Base-by-base conservation (phyloP, 2,113 vertebrate genomes). In the Chroicocephalus ridibundus region DNA sequence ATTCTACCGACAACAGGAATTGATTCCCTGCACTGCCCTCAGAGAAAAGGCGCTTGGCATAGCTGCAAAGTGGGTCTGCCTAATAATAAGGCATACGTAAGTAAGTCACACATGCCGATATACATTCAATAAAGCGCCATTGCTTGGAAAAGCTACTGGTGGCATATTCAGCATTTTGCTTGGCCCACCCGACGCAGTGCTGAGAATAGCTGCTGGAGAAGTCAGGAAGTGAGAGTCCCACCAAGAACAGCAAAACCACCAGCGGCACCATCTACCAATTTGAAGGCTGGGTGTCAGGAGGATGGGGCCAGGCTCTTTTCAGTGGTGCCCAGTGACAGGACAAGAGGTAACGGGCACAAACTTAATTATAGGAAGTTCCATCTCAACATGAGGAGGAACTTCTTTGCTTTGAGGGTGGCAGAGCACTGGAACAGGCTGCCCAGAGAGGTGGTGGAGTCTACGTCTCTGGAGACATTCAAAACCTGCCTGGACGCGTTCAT, bases 71-170 rank as follows among this genome's bases (percentile, higher is more conserved):
- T 9, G 3, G 26, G 10, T 55, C 60, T 93, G 55, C 38, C 54
- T 93, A 51, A 78, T 57, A 76, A 40, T 51, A 72, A 40, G 55
- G 57, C 24, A n/a, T 29, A 19, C 22, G 24, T 5, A 61, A 49
- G n/a, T 61, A 61, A 46, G 42, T 12, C 20, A 7, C 32, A 8
- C 0, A 0, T 75, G 64, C 6, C 2, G 25, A 58, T 16, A 15
- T 7, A 55, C 9, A 7, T 27, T 8, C n/a, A 29, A 17, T 55
- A 32, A 42, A 54, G 55, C 42, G 21, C 14, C 14, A 10, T 13
- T 44, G 29, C 32, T 90, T 40, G 57, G n/a, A 54, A 69, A 86
- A 88, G 36, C 64, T 71, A 2, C 34, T 82, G 54, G 51, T 75
- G 27, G 13, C 27, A 42, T 55, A 52, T 55, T 86, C 55, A 47